Base-by-base conservation (phyloP, 1,140 invertebrate genomes). In the Drosophila ogumai region DNA sequence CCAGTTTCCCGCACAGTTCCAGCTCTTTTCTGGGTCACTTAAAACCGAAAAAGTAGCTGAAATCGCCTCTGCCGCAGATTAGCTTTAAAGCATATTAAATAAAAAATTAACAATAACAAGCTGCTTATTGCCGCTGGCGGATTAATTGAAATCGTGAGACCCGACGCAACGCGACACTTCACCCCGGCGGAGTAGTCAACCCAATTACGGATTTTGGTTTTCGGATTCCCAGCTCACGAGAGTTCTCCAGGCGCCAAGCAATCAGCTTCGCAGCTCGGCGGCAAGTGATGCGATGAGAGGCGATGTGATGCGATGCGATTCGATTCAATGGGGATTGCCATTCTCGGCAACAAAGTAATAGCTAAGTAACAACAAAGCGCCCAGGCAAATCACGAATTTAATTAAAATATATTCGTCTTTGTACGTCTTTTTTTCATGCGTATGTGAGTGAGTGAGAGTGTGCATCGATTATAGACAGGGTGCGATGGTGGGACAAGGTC, bases 251-350 rank as follows among this genome's bases (percentile, higher is more conserved):
- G 74, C 68, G 49, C 55, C 56, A 63, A 77, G 73, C 58, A 61
- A 67, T 75, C 81, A 60, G 84, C 80, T 77, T 79, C 64, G 65
- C 67, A 84, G 84, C 84, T 80, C 76, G 64, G 68, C 63, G 65
- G 60, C 84, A 90, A 87, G 77, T 87, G 82, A 88, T 88, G 82
- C 78, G 68, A 86, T 74, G 77, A 55, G 61, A 58, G 57, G 67
- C 17, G 41, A 44, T 19, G 41, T 9, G 50, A 54, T 15, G 19
- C 50, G 34, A 55, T 38, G 34, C 52, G 32, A 86, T 78, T 78
- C 66, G 59, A 75, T 81, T 81, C 65, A 56, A 65, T 75, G 75
- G 67, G 71, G 64, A 72, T 86, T 52, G 66, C 38, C 69, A 44
- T 77, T 58, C 74, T 79, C 52, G 15, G 31, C 58, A 41, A 19